Evolutionary conservation across 2,888 invertebrate species (phyloP).

Genomic region (Kryphioiulus occultus): DNA sequence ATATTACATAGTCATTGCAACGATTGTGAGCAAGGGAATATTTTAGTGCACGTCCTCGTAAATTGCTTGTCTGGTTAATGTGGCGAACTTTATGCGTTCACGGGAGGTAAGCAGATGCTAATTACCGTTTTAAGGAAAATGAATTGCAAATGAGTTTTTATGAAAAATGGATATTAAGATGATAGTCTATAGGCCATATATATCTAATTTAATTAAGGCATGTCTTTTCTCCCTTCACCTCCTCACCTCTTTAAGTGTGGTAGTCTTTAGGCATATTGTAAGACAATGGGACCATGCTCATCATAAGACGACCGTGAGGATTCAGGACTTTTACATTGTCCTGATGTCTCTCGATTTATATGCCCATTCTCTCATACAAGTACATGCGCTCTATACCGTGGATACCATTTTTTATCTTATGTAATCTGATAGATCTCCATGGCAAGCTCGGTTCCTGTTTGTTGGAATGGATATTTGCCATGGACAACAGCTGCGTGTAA

Average conservation of each 20-base stretch:
- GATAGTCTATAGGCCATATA: slow-evolving; percentile 2
- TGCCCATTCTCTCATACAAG: too few relatives aligned
- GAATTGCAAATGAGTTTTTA: slow-evolving; percentile 48
- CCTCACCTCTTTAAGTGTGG: background rate
- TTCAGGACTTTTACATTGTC: too few relatives aligned
- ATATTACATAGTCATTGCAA: slow-evolving; percentile 9
- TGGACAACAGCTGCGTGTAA: too few relatives aligned
- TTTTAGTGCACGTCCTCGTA: slow-evolving; percentile 1
- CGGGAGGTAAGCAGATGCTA: slow-evolving; percentile 51
- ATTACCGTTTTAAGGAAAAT: slow-evolving; percentile 46
- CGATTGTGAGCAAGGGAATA: background rate
- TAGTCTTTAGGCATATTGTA: background rate
- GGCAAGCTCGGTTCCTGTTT: too few relatives aligned
- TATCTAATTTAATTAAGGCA: background rate
- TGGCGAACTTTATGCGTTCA: slow-evolving; percentile 50
- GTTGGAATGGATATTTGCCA: too few relatives aligned
- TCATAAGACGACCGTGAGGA: too few relatives aligned
- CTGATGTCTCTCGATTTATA: too few relatives aligned
- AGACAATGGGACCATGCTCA: background rate
- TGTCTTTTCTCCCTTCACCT: slow-evolving; percentile 18
- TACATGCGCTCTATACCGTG: too few relatives aligned
- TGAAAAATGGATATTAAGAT: slow-evolving; percentile 40
- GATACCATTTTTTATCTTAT: too few relatives aligned
- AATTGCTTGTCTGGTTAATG: slow-evolving; percentile 46
- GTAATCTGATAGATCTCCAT: too few relatives aligned